These are phyloP conservation scores for Drosophila tripunctata DNA, from an alignment of 2,888 invertebrate species.

Conservation along the genomic window DNA sequence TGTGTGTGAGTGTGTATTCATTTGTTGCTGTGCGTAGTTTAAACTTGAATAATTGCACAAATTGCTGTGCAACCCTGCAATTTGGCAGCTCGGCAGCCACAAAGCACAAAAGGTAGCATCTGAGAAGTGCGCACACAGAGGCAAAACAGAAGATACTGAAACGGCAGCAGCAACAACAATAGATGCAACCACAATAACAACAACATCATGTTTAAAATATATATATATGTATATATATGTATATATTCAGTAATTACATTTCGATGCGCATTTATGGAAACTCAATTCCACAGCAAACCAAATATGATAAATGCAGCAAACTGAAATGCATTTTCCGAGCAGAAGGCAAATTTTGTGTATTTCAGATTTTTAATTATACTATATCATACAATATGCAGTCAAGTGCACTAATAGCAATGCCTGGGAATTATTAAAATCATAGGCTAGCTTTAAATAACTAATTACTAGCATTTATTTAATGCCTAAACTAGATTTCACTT, in stretches of 20 bases:
- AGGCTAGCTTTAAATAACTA: no score
- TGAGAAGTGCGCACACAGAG: conserved; percentile 17
- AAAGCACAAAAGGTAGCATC: conserved; percentile 22
- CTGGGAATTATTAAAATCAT: not conserved
- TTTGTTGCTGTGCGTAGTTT: conserved; percentile 10
- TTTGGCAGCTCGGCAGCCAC: conserved; percentile 2
- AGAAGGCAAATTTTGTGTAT: not conserved
- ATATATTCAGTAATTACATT: conserved; percentile 29
- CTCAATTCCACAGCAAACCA: conserved; percentile 11
- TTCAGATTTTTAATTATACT: conserved; percentile 5
- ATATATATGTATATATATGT: conserved; percentile 7
- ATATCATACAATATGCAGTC: not conserved
- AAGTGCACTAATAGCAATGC: no score
- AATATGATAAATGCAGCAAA: not conserved
- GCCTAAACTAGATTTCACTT: no score
- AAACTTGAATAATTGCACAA: conserved; percentile 56
- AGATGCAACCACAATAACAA: not conserved
- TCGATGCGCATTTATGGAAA: conserved; percentile 29
- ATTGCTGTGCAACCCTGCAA: conserved; percentile 44
- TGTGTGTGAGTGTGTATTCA: conserved; percentile 16
- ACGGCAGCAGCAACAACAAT: not conserved
- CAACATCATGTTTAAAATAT: conserved; percentile 4
- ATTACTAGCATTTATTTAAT: no score
- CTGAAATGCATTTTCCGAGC: not conserved
- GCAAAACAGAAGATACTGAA: no score